Evolutionary conservation across 2,888 invertebrate genomes (phyloP), one percentile per base, ranked within the genome.

Genomic region (Ophioninae sp.): DNA sequence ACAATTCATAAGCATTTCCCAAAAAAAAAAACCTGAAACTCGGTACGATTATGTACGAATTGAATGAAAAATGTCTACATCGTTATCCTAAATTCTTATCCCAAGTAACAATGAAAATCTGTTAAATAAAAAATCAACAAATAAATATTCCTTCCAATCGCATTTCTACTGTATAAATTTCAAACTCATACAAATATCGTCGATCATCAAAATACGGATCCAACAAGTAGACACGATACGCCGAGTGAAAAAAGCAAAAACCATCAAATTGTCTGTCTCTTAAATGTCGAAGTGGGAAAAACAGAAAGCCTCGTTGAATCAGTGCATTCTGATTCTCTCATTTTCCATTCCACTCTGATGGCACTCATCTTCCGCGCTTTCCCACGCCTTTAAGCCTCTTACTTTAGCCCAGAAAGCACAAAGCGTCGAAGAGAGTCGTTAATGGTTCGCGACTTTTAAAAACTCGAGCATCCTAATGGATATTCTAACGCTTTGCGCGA

Each of bases 371-470:
- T 76, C 78, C 69, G 68, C 58, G n/a, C 72, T 81, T 89, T 89
- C 88, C 89, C 89, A 89, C 89, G 89, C 85, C 86, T 82, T 30
- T 81, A 84, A 37, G 39, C 51, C 23, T 71, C 65, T 78, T 75
- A 41, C 20, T 56, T 72, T 58, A 58, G 58, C 64, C 72, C 71
- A 69, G 67, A 73, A 58, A 22, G 61, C 37, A 79, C 64, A 59
- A 68, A 59, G 58, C 67, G 20, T n/a, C 17, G 64, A 51, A 81
- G 80, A 69, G 65, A 84, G 86, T 85, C 85, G 86, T 86, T 89
- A 89, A 90, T 88, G 86, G 87, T 87, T 88, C 85, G 81, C 83
- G 86, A 86, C 82, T 88, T 87, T 87, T 82, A 79, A 87, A 87
- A 87, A 80, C 79, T 75, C 81, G 79, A 81, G 81, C 85, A 82